These are phyloP conservation scores for Triplophysa tibetana DNA, from an alignment of 2,113 vertebrate genomes.

Conservation along the genomic window DNA sequence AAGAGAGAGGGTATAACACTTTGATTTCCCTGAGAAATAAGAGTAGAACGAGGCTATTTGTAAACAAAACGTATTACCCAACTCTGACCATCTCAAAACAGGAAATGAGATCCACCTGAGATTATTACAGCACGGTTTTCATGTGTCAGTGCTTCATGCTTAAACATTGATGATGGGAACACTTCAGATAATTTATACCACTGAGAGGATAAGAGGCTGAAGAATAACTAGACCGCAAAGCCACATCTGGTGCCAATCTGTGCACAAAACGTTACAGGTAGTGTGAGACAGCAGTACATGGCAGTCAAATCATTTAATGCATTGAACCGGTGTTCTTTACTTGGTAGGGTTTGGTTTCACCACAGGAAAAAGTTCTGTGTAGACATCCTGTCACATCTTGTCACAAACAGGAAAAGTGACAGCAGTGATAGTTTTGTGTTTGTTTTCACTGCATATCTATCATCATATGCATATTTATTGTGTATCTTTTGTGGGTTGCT, in stretches of 20 bases:
- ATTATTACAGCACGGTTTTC: conserved; percentile 9
- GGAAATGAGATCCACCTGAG: not conserved
- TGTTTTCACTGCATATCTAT: too few relatives aligned
- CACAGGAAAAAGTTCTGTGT: not conserved
- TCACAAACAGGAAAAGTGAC: conserved; percentile 5
- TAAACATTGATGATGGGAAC: not conserved
- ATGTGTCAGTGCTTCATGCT: not conserved
- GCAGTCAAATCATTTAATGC: conserved; percentile 17
- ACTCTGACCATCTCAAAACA: not conserved
- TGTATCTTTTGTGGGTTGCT: not conserved
- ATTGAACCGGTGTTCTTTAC: not conserved
- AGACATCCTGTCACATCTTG: not conserved
- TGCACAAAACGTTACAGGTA: not conserved
- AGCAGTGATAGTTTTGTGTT: not conserved
- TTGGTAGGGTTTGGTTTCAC: not conserved
- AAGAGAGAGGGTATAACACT: too few relatives aligned
- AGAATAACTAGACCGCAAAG: not conserved
- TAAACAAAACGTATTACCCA: conserved; percentile 3
- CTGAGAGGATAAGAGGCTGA: not conserved
- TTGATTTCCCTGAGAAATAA: not conserved
- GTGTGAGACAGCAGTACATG: conserved; percentile 6
- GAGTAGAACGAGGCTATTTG: not conserved
- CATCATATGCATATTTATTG: too few relatives aligned
- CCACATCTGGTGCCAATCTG: conserved; percentile 31
- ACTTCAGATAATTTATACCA: conserved; percentile 4